phyloP scores from a whole-genome alignment of 2,888 invertebrate genomes.

The Eudemis profundana region DNA sequence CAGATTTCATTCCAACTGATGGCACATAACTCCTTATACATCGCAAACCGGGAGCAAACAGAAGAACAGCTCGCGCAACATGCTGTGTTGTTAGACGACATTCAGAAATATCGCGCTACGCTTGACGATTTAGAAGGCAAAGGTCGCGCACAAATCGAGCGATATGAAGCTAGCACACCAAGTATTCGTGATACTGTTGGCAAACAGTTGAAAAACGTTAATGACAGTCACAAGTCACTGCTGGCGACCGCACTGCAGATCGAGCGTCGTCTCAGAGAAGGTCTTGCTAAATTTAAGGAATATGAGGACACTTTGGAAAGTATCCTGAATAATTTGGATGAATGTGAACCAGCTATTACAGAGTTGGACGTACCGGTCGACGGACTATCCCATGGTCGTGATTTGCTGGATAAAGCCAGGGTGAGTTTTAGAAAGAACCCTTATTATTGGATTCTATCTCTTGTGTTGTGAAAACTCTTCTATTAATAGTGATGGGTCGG shows the following conservation, averaged over 20 bases:
- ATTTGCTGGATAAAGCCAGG: slow-evolving; percentile 90
- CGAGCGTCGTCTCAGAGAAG: slow-evolving; percentile 93
- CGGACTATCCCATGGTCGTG: slow-evolving; percentile 89
- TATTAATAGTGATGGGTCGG: too few species aligned
- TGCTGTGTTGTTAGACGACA: slow-evolving; percentile 89
- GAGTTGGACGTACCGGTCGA: slow-evolving; percentile 91
- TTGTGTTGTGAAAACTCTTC: slow-evolving; percentile 1
- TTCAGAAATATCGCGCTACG: slow-evolving; percentile 92
- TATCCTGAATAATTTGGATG: slow-evolving; percentile 92
- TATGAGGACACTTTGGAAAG: slow-evolving; percentile 96
- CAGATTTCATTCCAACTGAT: slow-evolving; percentile 98
- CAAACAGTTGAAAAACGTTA: slow-evolving; percentile 94
- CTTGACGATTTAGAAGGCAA: slow-evolving; percentile 93
- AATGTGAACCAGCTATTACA: slow-evolving; percentile 91
- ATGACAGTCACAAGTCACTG: slow-evolving; percentile 96
- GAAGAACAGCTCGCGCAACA: slow-evolving; percentile 96
- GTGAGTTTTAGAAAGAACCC: slow-evolving; percentile 70
- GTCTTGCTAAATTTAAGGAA: slow-evolving; percentile 95
- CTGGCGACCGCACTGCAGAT: slow-evolving; percentile 96
- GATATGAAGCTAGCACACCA: slow-evolving; percentile 90
- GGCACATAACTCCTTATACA: slow-evolving; percentile 97
- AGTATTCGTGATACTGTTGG: slow-evolving; percentile 91
- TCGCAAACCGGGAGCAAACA: slow-evolving; percentile 95
- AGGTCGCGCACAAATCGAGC: slow-evolving; percentile 93
- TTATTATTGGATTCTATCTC: background rate